Conservation (phyloP, 1,140 invertebrate genomes). For the Drosophila seguyi region DNA sequence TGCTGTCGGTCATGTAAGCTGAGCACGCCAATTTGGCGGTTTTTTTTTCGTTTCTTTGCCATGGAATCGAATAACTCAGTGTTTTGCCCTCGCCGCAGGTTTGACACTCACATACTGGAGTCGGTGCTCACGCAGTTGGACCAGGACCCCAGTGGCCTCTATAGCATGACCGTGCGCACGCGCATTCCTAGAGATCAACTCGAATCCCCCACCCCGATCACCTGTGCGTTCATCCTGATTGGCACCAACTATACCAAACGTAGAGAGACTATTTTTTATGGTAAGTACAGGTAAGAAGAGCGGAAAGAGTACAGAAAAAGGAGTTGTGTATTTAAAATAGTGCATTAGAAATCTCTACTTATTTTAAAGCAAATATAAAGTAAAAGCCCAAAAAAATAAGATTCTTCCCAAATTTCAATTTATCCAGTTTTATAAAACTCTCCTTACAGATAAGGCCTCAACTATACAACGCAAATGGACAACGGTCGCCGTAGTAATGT, state of each 20-base stretch:
- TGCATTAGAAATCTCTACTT: background rate
- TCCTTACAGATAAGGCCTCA: constrained; percentile 79
- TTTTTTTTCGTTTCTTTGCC: background rate
- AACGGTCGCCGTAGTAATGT: constrained; percentile 84
- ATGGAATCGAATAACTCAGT: constrained; percentile 1
- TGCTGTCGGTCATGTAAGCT: constrained; percentile 82
- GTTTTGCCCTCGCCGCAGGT: constrained; percentile 41
- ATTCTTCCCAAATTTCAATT: too few relatives aligned
- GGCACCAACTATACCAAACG: constrained; percentile 85
- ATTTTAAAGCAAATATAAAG: too few relatives aligned
- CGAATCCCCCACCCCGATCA: constrained; percentile 84
- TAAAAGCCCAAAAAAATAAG: too few relatives aligned
- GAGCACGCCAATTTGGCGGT: background rate
- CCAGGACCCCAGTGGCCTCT: constrained; percentile 82
- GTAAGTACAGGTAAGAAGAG: constrained; percentile 79
- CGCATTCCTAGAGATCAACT: constrained; percentile 83
- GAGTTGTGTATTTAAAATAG: background rate
- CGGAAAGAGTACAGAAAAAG: background rate
- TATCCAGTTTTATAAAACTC: background rate
- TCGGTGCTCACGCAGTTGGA: constrained; percentile 82
- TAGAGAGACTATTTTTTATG: constrained; percentile 85
- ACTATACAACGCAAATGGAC: constrained; percentile 85
- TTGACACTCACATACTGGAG: constrained; percentile 81
- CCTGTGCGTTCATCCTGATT: constrained; percentile 82
- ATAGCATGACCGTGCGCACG: constrained; percentile 83